A percentile compares a stretch with the other conserved stretches of the same genome.
phyloP scores from a whole-genome alignment of 2,113 vertebrate species.

The Cynopterus brachyotis region DNA sequence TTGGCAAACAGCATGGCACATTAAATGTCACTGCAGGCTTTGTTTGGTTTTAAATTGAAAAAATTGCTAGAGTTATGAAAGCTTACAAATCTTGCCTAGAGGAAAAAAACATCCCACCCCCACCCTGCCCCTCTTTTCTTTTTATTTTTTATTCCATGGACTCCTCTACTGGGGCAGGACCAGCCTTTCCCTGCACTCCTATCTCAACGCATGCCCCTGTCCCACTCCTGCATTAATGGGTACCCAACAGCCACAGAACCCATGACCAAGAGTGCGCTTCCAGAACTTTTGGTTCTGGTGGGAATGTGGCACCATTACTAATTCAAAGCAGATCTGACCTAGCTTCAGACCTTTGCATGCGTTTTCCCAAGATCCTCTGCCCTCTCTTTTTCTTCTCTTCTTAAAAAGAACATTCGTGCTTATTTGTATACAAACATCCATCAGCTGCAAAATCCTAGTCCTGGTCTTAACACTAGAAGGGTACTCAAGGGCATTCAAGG shows the following conservation, averaged over 20 bases:
- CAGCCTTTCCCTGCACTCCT: not conserved
- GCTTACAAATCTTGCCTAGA: slow-evolving; percentile 56
- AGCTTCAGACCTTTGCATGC: not conserved
- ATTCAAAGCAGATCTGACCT: slow-evolving; percentile 61
- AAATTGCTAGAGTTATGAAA: slow-evolving; percentile 66
- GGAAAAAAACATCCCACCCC: not conserved
- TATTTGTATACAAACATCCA: slow-evolving; percentile 30
- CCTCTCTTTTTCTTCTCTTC: not conserved
- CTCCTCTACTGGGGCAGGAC: not conserved
- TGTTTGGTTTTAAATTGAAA: slow-evolving; percentile 73
- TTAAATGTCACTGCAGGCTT: slow-evolving; percentile 73
- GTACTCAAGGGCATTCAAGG: not conserved
- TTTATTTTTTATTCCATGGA: not conserved
- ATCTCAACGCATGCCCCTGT: not conserved
- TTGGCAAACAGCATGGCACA: slow-evolving; percentile 62
- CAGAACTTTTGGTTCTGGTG: not conserved
- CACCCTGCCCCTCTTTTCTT: not conserved
- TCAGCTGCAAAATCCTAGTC: not conserved
- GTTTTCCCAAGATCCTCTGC: slow-evolving; percentile 39
- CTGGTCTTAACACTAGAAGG: not conserved
- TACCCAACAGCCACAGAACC: not conserved
- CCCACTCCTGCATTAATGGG: not conserved
- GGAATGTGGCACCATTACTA: slow-evolving; percentile 35
- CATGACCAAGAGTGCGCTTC: slow-evolving; percentile 13
- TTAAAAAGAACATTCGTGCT: not conserved